A percentile compares a stretch with the other conserved stretches of the same genome.
Conservation (phyloP, 64 coral and sea anemone genomes). For the Trachythela sp. region DNA sequence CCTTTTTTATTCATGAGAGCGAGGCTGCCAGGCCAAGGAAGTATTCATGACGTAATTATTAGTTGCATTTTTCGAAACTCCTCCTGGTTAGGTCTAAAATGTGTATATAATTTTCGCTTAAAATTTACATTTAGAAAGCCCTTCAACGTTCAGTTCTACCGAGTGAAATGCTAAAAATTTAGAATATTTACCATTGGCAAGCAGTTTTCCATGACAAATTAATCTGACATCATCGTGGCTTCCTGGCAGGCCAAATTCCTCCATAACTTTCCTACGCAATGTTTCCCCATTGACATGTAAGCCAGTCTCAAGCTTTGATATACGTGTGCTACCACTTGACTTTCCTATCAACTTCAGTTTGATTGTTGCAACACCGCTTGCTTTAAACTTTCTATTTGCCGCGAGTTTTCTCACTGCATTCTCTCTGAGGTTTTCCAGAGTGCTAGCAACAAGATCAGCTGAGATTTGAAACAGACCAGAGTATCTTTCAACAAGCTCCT, state of each 20-base stretch:
- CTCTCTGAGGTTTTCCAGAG: not conserved
- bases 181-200: not conserved
- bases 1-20: too few species aligned
- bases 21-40: too few species aligned
- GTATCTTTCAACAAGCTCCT: not conserved
- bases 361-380: not conserved
- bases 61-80: too few species aligned
- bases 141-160: too few species aligned
- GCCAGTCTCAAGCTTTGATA: not conserved
- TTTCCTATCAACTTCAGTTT: conserved; percentile 3
- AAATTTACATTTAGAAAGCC: too few species aligned
- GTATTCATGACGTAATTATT: too few species aligned
- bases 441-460: not conserved
- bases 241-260: not conserved
- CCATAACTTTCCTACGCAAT: not conserved
- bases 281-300: not conserved
- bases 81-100: too few species aligned
- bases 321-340: not conserved
- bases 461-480: not conserved
- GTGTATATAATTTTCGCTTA: too few species aligned
- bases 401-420: not conserved
- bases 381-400: conserved; percentile 5
- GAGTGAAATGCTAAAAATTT: too few species aligned
- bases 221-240: not conserved
- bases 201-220: conserved; percentile 3